Evolutionary conservation across 2,888 invertebrate genomes (phyloP).

Genomic region (Cybosia mesomella): DNA sequence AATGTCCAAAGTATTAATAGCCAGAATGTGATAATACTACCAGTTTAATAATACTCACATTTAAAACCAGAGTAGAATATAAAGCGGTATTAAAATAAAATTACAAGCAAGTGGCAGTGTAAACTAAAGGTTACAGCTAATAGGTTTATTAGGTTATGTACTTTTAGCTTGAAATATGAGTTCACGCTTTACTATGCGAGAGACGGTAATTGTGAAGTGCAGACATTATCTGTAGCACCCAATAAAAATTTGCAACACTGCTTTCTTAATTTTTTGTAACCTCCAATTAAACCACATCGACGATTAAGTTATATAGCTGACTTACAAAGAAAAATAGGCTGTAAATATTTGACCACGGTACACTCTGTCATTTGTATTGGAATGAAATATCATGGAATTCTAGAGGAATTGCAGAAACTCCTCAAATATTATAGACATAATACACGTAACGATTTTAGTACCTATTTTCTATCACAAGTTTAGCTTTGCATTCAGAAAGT

Average conservation of each 20-base stretch:
- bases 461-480: no score
- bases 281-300: not conserved
- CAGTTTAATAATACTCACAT: not conserved
- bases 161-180: slow-evolving; percentile 31
- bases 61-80: no score
- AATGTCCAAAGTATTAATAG: no score
- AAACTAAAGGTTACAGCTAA: slow-evolving; percentile 23
- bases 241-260: not conserved
- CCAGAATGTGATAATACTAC: not conserved
- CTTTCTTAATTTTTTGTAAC: not conserved
- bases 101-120: slow-evolving; percentile 13
- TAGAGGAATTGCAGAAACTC: no score
- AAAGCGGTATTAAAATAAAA: not conserved
- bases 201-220: slow-evolving; percentile 28
- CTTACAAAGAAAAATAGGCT: not conserved
- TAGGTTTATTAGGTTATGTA: slow-evolving; percentile 33
- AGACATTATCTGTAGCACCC: slow-evolving; percentile 20
- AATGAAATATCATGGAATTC: no score
- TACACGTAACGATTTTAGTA: no score
- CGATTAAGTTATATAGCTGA: not conserved
- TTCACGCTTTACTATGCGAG: slow-evolving; percentile 2
- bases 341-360: not conserved
- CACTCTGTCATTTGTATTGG: no score
- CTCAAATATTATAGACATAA: no score
- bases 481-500: no score